phyloP scores from a whole-genome alignment of 2,797 vertebrate genomes.

The Tangara arthus region DNA sequence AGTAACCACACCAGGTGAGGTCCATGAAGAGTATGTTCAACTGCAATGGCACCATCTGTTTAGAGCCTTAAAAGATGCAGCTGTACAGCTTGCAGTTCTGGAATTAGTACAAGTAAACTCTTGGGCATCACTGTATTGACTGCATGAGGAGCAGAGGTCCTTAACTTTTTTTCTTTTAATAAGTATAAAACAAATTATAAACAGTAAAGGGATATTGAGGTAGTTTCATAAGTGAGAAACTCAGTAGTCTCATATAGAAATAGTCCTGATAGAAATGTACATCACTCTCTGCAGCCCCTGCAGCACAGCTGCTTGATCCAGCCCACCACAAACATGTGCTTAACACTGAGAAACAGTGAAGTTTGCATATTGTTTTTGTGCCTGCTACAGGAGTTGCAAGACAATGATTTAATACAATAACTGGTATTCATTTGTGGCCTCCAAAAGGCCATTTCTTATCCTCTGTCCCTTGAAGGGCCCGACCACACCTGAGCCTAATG shows the following conservation, averaged over 20 bases:
- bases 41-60: not conserved
- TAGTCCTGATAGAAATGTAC: not conserved
- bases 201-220: not conserved
- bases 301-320: not conserved
- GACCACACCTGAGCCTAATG: not conserved
- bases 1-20: not conserved
- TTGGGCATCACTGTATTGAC: not conserved
- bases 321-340: not conserved
- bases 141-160: not conserved
- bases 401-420: not conserved
- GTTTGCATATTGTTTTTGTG: not conserved
- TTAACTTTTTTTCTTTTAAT: not conserved
- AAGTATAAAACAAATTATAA: not conserved
- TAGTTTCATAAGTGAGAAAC: not conserved
- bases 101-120: not conserved
- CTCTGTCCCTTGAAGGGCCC: not conserved
- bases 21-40: not conserved
- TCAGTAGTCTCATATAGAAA: not conserved
- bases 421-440: not conserved
- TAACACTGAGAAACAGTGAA: not conserved
- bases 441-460: not conserved
- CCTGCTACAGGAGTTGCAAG: not conserved
- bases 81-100: not conserved
- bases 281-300: not conserved
- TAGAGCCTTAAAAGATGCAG: not conserved